Conservation (phyloP, 2,113 vertebrate genomes). For the Silurus meridionalis region DNA sequence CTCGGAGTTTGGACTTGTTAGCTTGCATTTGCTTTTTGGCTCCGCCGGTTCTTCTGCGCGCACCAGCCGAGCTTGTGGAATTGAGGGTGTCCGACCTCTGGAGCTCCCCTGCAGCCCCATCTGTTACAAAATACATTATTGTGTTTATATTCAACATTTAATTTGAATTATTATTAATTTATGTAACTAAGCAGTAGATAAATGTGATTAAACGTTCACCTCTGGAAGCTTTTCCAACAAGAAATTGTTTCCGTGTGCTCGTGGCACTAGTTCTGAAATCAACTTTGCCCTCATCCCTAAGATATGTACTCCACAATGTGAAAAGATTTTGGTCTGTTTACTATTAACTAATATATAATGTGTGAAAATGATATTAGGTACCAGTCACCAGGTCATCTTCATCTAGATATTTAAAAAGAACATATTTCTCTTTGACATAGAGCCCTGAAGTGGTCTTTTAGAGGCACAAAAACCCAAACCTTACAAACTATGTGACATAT, state of each 20-base stretch:
- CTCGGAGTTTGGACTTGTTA: slow-evolving; percentile 79
- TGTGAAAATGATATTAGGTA: not conserved
- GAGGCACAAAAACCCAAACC: not conserved
- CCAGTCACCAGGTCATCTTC: not conserved
- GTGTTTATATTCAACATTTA: not conserved
- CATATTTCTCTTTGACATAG: not conserved
- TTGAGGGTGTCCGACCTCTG: slow-evolving; percentile 63
- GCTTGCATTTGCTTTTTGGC: slow-evolving; percentile 85
- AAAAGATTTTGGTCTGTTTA: not conserved
- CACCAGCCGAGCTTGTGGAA: slow-evolving; percentile 70
- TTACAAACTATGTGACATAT: not conserved
- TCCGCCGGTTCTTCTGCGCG: slow-evolving; percentile 73
- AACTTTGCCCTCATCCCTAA: not conserved
- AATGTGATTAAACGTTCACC: no score
- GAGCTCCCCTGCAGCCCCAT: slow-evolving; percentile 35
- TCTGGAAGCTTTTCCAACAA: no score
- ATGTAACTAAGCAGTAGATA: not conserved
- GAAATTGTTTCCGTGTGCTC: no score
- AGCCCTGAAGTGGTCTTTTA: not conserved
- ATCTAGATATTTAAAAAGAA: not conserved
- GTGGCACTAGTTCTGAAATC: no score
- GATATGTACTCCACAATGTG: not conserved
- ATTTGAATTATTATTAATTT: not conserved
- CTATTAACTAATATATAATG: no score
- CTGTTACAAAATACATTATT: slow-evolving; percentile 7